Percentiles rank a stretch among this genome's conserved stretches.
Evolutionary conservation across 2,113 vertebrate species (phyloP).

Genomic region (Anas platyrhynchos): DNA sequence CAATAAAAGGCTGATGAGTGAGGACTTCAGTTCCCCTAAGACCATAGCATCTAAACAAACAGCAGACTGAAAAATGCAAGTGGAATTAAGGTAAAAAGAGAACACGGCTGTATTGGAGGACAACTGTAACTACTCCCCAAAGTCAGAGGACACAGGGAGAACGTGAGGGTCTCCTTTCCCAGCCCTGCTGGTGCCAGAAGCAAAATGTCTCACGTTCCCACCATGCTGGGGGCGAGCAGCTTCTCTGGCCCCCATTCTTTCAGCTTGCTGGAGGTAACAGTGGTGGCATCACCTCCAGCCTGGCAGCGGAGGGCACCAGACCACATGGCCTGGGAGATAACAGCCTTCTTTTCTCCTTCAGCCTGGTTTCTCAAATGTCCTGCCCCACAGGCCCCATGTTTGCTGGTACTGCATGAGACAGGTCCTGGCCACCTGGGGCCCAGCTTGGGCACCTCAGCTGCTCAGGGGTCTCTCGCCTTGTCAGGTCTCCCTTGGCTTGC

Average conservation of each 20-base stretch:
- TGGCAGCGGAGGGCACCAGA: background rate
- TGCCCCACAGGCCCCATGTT: background rate
- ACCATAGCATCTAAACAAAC: background rate
- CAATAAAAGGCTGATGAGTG: conserved; percentile 45
- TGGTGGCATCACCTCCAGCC: background rate
- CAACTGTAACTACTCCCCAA: background rate
- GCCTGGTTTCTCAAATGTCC: background rate
- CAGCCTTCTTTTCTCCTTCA: background rate
- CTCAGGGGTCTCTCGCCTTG: background rate
- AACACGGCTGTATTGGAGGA: background rate
- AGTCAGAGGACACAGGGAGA: background rate
- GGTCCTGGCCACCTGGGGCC: background rate
- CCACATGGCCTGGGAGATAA: background rate
- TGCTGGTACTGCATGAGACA: rapidly evolving
- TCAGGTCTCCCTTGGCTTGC: background rate
- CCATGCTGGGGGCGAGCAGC: background rate
- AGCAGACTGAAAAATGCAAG: background rate
- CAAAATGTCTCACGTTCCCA: background rate
- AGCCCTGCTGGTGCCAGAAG: background rate
- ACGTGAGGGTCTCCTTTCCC: background rate
- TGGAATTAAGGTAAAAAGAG: conserved; percentile 28
- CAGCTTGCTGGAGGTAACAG: background rate
- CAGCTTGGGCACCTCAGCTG: background rate
- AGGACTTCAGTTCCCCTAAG: background rate
- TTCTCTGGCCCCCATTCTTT: background rate